Percentiles rank a stretch among this genome's conserved stretches.
These are phyloP conservation scores for Apolygus lucorum DNA, from an alignment of 1,140 invertebrate species.

Conservation along the genomic window DNA sequence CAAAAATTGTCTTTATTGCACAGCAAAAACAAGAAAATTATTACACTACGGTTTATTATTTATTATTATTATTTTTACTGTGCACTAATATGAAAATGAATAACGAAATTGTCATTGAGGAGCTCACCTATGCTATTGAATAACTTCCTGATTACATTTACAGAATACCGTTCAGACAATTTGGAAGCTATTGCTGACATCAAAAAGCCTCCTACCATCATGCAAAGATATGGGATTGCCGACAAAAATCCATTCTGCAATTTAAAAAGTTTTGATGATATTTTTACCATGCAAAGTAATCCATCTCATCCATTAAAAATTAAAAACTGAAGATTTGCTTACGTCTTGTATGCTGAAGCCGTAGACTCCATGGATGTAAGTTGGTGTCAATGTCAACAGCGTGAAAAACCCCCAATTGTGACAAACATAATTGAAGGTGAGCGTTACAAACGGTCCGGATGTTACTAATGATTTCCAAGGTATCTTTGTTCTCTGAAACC, in stretches of 20 bases:
- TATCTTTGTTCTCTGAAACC: conserved; percentile 26
- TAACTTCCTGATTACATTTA: conserved; percentile 22
- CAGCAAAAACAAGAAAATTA: too few species aligned
- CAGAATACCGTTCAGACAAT: conserved; percentile 33
- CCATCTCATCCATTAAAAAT: too few species aligned
- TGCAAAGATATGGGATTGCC: conserved; percentile 67
- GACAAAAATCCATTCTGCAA: conserved; percentile 54
- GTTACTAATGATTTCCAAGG: conserved; percentile 33
- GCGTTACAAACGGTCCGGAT: conserved; percentile 47
- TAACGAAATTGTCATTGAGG: too few species aligned
- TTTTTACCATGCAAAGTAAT: not conserved
- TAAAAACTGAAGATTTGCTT: not conserved
- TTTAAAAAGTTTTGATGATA: not conserved
- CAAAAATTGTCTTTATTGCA: too few species aligned
- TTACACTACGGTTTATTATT: too few species aligned
- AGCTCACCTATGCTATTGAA: conserved; percentile 44
- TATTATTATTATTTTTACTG: too few species aligned
- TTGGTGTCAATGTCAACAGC: conserved; percentile 81
- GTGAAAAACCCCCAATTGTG: conserved; percentile 83
- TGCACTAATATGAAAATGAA: too few species aligned
- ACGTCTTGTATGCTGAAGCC: conserved; percentile 59
- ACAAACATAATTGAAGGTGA: conserved; percentile 49
- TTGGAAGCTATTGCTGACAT: conserved; percentile 54
- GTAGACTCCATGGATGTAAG: conserved; percentile 75
- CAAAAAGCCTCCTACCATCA: conserved; percentile 59